Evolutionary conservation across 2,888 invertebrate species (phyloP).

Genomic region (Leptinotarsa juncta): DNA sequence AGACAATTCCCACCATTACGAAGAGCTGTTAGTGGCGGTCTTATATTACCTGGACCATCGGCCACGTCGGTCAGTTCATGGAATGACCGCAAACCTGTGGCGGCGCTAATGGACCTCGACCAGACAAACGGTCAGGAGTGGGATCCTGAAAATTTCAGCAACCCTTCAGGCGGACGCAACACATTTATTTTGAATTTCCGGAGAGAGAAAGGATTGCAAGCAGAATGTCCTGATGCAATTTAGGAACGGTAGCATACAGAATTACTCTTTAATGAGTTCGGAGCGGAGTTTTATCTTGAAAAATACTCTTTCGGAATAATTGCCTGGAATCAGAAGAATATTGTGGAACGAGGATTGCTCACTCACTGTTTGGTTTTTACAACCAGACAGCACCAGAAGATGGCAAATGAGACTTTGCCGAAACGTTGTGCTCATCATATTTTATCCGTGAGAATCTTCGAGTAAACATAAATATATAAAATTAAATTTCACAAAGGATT

Average conservation of each 20-base stretch:
- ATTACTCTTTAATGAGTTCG: conserved; percentile 15
- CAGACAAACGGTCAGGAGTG: conserved; percentile 26
- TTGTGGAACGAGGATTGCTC: not conserved
- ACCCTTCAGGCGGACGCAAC: conserved; percentile 22
- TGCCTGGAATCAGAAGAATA: not conserved
- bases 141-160: conserved; percentile 36
- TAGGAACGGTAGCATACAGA: not conserved
- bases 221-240: conserved; percentile 22
- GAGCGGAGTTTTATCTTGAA: conserved; percentile 9
- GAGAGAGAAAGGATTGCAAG: conserved; percentile 23
- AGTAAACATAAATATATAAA: too few species aligned
- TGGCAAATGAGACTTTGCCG: too few species aligned
- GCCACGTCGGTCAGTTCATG: conserved; percentile 38
- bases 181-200: conserved; percentile 26
- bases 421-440: too few species aligned
- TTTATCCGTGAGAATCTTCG: too few species aligned
- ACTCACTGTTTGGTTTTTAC: too few species aligned
- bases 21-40: conserved; percentile 38
- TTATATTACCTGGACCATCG: conserved; percentile 38
- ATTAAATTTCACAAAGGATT: too few species aligned
- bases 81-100: conserved; percentile 43
- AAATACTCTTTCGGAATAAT: not conserved
- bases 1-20: conserved; percentile 22
- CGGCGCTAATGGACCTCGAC: conserved; percentile 39
- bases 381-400: too few species aligned